These are phyloP conservation scores for Melopsittacus undulatus DNA, from an alignment of 2,797 vertebrate genomes.

Conservation along the genomic window DNA sequence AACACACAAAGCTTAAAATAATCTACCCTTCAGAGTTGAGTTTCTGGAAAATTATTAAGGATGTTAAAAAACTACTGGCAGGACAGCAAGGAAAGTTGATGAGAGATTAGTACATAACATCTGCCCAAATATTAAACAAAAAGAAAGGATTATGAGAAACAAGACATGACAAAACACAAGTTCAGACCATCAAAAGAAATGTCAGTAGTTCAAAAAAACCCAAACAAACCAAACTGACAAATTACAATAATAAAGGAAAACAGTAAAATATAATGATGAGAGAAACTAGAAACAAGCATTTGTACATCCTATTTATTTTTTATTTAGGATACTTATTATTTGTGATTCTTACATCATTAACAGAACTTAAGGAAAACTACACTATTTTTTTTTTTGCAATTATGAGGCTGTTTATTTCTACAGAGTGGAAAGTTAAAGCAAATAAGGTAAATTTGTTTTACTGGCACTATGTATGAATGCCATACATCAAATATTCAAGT, in stretches of 20 bases:
- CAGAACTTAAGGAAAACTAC: neutral
- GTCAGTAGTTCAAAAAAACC: neutral
- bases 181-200: neutral
- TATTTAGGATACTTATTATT: neutral
- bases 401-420: neutral
- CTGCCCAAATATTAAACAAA: neutral
- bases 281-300: neutral
- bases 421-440: neutral
- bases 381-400: neutral
- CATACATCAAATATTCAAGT: neutral
- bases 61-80: neutral
- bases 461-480: neutral
- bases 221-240: neutral
- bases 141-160: neutral
- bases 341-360: neutral
- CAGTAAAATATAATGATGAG: neutral
- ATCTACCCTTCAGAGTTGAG: neutral
- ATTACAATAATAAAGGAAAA: neutral
- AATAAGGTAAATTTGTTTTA: neutral
- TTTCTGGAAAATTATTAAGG: neutral
- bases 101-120: neutral
- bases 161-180: neutral
- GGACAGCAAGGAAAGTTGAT: neutral
- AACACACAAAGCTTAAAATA: neutral
- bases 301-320: neutral